Evolutionary conservation across 2,113 vertebrate species (phyloP).

Genomic region (Mungos mungo): DNA sequence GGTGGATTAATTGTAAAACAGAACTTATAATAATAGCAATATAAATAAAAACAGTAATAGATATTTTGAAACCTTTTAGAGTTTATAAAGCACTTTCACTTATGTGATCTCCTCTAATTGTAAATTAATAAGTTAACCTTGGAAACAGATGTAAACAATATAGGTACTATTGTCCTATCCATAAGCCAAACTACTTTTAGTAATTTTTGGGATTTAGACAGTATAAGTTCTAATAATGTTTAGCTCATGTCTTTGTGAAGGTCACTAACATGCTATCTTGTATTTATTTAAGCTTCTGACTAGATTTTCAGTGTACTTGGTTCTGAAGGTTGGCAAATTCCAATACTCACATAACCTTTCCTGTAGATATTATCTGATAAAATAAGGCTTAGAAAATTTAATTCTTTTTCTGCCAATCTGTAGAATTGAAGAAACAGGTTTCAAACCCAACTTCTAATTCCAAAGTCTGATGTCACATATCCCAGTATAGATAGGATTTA

Average conservation of each 20-base stretch:
- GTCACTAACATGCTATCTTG: constrained; percentile 27
- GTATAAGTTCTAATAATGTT: constrained; percentile 14
- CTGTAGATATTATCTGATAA: constrained; percentile 28
- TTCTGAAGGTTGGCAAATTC: constrained; percentile 52
- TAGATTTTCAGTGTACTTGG: not conserved
- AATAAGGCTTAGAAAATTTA: constrained; percentile 55
- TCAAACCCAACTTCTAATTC: not conserved
- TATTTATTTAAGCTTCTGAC: constrained; percentile 54
- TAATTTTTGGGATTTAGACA: not conserved
- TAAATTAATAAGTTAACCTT: not conserved
- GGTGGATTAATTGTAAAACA: not conserved
- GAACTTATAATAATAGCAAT: not conserved
- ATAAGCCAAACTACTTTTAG: not conserved
- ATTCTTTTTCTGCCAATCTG: constrained; percentile 30
- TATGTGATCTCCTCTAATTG: not conserved
- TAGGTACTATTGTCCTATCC: not conserved
- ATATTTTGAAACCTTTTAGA: not conserved
- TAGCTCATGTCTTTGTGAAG: not conserved
- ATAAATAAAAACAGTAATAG: not conserved
- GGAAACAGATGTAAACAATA: not conserved
- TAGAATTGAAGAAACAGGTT: not conserved
- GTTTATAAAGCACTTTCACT: not conserved
- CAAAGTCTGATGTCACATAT: not conserved
- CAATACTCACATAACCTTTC: constrained; percentile 40
- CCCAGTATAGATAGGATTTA: not conserved